Evolutionary conservation across 1,140 invertebrate genomes (phyloP).

Genomic region (Halesus radiatus): DNA sequence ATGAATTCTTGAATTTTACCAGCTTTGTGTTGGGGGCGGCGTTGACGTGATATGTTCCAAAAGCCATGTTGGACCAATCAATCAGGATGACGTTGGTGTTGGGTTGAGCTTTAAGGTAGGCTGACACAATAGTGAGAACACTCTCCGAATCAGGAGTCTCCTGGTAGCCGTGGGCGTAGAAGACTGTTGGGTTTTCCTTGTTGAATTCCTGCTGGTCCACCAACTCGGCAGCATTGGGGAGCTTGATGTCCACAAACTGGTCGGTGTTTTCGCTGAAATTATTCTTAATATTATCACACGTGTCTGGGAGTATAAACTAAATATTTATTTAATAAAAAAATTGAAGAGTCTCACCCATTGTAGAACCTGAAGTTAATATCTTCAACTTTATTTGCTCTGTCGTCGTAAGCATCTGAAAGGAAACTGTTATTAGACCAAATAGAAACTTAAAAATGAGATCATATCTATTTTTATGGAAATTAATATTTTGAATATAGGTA

Average conservation of each 20-base stretch:
- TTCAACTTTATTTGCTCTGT: constrained; percentile 22
- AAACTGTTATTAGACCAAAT: constrained; percentile 4
- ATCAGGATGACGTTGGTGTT: constrained; percentile 68
- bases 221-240: constrained; percentile 60
- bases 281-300: neutral
- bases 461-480: neutral
- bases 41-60: constrained; percentile 71
- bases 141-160: constrained; percentile 71
- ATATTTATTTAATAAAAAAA: too few species aligned
- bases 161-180: constrained; percentile 73
- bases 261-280: constrained; percentile 60
- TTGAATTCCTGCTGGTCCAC: constrained; percentile 67
- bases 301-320: too few species aligned
- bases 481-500: too few species aligned
- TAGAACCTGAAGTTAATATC: neutral
- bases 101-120: constrained; percentile 65
- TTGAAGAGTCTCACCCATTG: neutral
- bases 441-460: too few species aligned
- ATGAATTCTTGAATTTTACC: constrained; percentile 57
- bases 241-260: constrained; percentile 65
- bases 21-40: constrained; percentile 70
- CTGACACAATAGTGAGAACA: constrained; percentile 66
- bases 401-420: constrained; percentile 47
- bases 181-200: constrained; percentile 67
- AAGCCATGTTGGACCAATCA: constrained; percentile 75